A percentile compares a stretch with the other conserved stretches of the same genome.
phyloP scores from a whole-genome alignment of 2,113 vertebrate genomes.

The Crocuta crocuta region DNA sequence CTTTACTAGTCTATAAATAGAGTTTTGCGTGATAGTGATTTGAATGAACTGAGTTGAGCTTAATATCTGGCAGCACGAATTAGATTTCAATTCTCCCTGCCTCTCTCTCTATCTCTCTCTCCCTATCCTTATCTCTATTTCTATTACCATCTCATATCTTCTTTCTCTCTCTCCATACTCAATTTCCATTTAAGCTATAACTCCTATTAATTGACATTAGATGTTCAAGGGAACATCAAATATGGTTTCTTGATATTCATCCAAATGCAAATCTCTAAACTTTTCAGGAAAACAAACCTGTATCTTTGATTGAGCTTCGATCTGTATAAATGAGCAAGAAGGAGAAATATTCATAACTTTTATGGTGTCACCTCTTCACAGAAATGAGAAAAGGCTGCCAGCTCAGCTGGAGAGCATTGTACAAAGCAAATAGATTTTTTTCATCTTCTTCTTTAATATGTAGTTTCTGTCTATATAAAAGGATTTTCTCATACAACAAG shows the following conservation, averaged over 20 bases:
- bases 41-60: not conserved
- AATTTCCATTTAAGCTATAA: not conserved
- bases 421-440: not conserved
- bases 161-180: not conserved
- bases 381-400: not conserved
- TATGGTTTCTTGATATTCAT: not conserved
- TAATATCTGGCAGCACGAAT: not conserved
- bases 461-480: not conserved
- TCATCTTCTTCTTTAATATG: not conserved
- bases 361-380: not conserved
- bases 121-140: not conserved
- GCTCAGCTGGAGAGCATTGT: not conserved
- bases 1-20: not conserved
- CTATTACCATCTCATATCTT: not conserved
- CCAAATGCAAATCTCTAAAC: not conserved
- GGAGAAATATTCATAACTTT: not conserved
- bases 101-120: not conserved
- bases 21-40: not conserved
- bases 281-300: not conserved
- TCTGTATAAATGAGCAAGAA: no score
- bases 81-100: not conserved
- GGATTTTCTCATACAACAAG: not conserved
- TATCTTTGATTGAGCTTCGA: not conserved
- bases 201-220: not conserved
- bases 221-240: not conserved